These are phyloP conservation scores for Nysson spinosus DNA, from an alignment of 2,888 invertebrate genomes.

Conservation along the genomic window DNA sequence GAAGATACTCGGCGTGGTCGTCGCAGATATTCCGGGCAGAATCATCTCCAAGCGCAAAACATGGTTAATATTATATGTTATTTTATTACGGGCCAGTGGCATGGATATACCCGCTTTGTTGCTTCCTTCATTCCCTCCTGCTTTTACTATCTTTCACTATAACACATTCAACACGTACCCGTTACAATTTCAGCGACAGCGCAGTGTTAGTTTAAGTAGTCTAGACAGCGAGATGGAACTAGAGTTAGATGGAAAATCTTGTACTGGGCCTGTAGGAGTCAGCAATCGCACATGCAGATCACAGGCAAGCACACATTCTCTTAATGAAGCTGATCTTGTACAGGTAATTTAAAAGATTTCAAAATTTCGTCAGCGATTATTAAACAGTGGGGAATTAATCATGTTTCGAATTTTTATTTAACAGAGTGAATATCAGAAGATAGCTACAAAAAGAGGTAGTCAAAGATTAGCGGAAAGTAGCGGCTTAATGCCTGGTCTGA, in stretches of 20 bases:
- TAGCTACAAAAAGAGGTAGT: conserved; percentile 79
- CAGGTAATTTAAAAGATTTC: conserved; percentile 79
- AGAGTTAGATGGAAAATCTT: conserved; percentile 78
- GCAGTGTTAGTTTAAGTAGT: conserved; percentile 86
- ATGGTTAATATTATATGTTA: conserved; percentile 65
- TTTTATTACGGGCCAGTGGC: conserved; percentile 29
- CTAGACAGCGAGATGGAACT: conserved; percentile 92
- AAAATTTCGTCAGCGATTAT: not conserved
- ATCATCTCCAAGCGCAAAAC: conserved; percentile 74
- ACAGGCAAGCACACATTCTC: conserved; percentile 85
- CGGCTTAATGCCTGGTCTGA: conserved; percentile 77
- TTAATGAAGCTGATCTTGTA: conserved; percentile 90
- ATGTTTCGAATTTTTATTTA: conserved; percentile 47
- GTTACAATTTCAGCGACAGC: conserved; percentile 68
- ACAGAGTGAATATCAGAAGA: conserved; percentile 87
- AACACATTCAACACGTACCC: conserved; percentile 23
- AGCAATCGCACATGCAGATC: conserved; percentile 72
- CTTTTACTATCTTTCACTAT: conserved; percentile 2
- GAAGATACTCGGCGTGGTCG: conserved; percentile 80
- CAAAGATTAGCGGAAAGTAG: conserved; percentile 77
- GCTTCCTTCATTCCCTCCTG: conserved; percentile 36
- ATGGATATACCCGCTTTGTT: conserved; percentile 33
- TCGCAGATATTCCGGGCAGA: conserved; percentile 70
- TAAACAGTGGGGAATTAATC: conserved; percentile 16
- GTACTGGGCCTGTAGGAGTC: conserved; percentile 78